Evolutionary conservation across 2,113 vertebrate genomes (phyloP).

Genomic region (Tetrao urogallus): DNA sequence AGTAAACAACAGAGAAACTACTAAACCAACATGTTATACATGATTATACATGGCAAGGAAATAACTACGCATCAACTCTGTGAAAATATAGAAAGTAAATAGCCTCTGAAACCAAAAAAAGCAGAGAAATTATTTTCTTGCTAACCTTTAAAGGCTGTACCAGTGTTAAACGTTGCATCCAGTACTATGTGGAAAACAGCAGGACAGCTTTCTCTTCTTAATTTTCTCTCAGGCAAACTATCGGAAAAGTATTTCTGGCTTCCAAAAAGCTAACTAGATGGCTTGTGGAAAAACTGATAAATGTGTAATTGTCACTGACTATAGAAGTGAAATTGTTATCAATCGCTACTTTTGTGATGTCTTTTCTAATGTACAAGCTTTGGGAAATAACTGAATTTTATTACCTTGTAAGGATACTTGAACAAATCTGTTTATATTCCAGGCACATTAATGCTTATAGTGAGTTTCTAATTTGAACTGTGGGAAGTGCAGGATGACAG

Average conservation of each 20-base stretch:
- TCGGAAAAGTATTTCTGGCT: neutral
- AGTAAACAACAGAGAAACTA: neutral
- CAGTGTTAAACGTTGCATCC: neutral
- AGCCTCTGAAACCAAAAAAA: neutral
- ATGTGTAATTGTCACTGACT: neutral
- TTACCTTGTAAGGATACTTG: neutral
- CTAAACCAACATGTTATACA: neutral
- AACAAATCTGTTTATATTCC: neutral
- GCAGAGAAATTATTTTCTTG: neutral
- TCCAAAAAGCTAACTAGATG: neutral
- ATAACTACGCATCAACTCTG: neutral
- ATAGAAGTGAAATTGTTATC: neutral
- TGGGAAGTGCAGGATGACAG: neutral
- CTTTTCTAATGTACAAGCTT: neutral
- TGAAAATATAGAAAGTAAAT: neutral
- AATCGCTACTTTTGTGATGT: neutral
- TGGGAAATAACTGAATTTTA: neutral
- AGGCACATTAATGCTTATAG: neutral
- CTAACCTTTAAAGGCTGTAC: neutral
- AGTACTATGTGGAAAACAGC: neutral
- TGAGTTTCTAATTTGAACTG: neutral
- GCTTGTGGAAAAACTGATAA: neutral
- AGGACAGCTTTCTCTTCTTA: neutral
- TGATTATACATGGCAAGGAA: neutral
- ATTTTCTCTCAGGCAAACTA: neutral